Evolutionary conservation across 2,888 invertebrate genomes (phyloP).

Genomic region (Epistrophe eligans): DNA sequence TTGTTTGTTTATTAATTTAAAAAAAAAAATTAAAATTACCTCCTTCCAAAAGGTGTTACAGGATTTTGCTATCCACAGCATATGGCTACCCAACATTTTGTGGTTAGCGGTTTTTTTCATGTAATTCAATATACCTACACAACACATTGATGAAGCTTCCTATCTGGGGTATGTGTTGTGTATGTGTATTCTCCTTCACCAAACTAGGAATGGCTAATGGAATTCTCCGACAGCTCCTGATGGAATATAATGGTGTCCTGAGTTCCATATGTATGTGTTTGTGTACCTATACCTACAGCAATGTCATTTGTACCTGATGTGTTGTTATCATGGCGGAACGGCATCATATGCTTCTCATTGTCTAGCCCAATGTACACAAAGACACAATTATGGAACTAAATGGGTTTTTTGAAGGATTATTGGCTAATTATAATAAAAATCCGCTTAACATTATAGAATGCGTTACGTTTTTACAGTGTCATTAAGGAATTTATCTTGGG

Average conservation of each 20-base stretch:
- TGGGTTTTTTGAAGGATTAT: slow-evolving; percentile 76
- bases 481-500: slow-evolving; percentile 77
- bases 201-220: neutral
- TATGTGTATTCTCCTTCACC: neutral
- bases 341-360: slow-evolving; percentile 51
- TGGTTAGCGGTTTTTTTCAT: slow-evolving; percentile 26
- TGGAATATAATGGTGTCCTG: neutral
- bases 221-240: neutral
- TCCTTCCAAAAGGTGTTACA: slow-evolving; percentile 68
- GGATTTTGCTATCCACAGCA: slow-evolving; percentile 63
- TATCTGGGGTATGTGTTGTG: neutral
- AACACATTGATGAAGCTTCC: neutral
- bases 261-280: neutral
- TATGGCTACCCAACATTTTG: slow-evolving; percentile 61
- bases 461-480: slow-evolving; percentile 75
- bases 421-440: slow-evolving; percentile 78
- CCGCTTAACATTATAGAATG: slow-evolving; percentile 75
- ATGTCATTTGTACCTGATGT: slow-evolving; percentile 64
- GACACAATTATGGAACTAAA: slow-evolving; percentile 59
- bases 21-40: slow-evolving; percentile 58
- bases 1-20: slow-evolving; percentile 22
- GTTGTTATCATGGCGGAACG: slow-evolving; percentile 45
- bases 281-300: neutral
- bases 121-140: slow-evolving; percentile 60
- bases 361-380: slow-evolving; percentile 34